Evolutionary conservation across 1,140 invertebrate genomes (phyloP), one percentile per base, ranked within the genome.

Genomic region (Nebria ingens): DNA sequence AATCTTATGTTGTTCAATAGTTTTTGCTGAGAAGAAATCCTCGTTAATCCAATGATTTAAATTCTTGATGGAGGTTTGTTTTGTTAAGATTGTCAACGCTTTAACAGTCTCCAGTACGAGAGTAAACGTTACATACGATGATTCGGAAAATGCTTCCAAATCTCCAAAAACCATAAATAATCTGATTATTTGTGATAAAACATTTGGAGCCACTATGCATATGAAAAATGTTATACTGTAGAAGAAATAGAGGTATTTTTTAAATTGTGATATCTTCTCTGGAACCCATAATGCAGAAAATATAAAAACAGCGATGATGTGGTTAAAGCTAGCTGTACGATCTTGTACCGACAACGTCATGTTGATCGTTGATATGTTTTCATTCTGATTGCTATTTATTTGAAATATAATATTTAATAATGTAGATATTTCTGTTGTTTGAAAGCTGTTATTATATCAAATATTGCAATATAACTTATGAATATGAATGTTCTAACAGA

Each of bases 91-190:
- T 13, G 21, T 54, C 6, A 59, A 40, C 6, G 51, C 21, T 34
- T 63, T 63, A n/a, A 57, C 19, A 0, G 56, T 12, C 50, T 61
- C 52, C 3, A 25, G 54, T 1, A 58, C 11, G 20, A 59, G 58
- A 1, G 62, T 63, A 11, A 63, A 34, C 2, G 61, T 23, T 17
- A 63, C 45, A 51, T 59, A 61, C 6, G 58, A 58, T 1, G 55
- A 54, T 25, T 63, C 58, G 25, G 57, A 53, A 2, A 55, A 57
- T 51, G 57, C 54, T 29, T 58, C 52, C 19, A 63, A 52, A 50
- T 63, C 54, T 2, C 56, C 59, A 19, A 34, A 60, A 17, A 62
- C 56, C 56, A 58, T 23, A 9, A 51, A 29, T 4, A 62, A 51
- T 29, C 58, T 53, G 20, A 59, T 59, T 25, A 56, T 51, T 58